phyloP scores from a whole-genome alignment of 2,888 invertebrate species.

The Rosalia funebris region DNA sequence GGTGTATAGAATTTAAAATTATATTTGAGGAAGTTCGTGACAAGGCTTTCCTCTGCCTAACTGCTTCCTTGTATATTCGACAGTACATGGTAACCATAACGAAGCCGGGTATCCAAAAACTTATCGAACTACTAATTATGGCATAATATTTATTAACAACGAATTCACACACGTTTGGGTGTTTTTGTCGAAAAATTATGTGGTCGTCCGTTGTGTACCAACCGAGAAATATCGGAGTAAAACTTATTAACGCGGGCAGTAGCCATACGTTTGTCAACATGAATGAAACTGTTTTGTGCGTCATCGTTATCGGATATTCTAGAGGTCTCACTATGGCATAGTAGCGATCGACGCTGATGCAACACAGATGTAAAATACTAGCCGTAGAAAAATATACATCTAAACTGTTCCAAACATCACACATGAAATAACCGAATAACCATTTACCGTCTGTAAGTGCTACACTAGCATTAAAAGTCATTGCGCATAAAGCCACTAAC shows the following conservation, averaged over 20 bases:
- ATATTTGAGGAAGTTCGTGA: conserved; percentile 89
- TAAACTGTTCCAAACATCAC: conserved; percentile 93
- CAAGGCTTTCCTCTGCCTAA: conserved; percentile 82
- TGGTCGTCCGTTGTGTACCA: conserved; percentile 77
- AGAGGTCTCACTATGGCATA: conserved; percentile 92
- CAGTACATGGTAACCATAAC: conserved; percentile 94
- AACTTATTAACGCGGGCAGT: conserved; percentile 90
- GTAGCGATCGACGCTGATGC: conserved; percentile 88
- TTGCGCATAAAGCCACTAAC: conserved; percentile 89
- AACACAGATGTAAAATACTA: conserved; percentile 91
- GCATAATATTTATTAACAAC: conserved; percentile 89
- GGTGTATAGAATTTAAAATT: conserved; percentile 84
- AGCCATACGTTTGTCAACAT: conserved; percentile 93
- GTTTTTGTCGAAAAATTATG: conserved; percentile 66
- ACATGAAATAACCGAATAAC: conserved; percentile 90
- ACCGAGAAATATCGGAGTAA: conserved; percentile 93
- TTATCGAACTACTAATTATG: conserved; percentile 87
- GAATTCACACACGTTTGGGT: conserved; percentile 84
- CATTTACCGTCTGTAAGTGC: conserved; percentile 82
- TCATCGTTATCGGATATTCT: conserved; percentile 93
- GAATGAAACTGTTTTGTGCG: conserved; percentile 79
- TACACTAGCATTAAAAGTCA: conserved; percentile 93
- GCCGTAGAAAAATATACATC: conserved; percentile 95
- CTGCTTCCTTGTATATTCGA: conserved; percentile 84
- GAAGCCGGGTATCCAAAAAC: conserved; percentile 92